Conservation (phyloP, 2,113 vertebrate genomes). For the Oophaga pumilio region DNA sequence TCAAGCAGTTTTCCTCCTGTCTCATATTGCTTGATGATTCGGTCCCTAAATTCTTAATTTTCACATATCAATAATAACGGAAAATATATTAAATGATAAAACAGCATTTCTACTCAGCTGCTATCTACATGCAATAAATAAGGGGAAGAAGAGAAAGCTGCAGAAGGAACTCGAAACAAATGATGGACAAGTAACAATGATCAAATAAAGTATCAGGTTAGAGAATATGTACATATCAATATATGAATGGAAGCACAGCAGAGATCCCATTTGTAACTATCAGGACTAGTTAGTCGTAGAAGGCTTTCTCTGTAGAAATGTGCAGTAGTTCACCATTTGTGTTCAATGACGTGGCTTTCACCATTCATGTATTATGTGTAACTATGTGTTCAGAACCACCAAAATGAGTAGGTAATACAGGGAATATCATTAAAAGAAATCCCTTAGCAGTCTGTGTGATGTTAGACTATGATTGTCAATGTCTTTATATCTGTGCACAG, state of each 20-base stretch:
- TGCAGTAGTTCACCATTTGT: neutral
- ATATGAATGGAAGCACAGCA: neutral
- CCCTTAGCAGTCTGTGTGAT: neutral
- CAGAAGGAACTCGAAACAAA: neutral
- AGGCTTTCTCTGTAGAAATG: neutral
- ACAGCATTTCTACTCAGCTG: neutral
- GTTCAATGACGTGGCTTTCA: neutral
- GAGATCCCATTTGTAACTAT: neutral
- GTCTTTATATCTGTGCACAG: neutral
- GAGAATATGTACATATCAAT: neutral
- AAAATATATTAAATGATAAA: neutral
- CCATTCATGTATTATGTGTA: too few relatives aligned
- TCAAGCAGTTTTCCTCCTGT: too few relatives aligned
- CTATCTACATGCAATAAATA: conserved; percentile 48
- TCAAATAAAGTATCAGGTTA: neutral
- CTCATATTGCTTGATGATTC: too few relatives aligned
- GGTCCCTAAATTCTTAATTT: neutral
- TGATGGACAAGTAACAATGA: neutral
- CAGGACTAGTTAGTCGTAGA: neutral
- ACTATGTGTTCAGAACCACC: too few relatives aligned
- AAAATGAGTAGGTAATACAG: too few relatives aligned
- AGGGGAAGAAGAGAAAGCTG: neutral
- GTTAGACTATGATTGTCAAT: neutral
- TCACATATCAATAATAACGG: neutral
- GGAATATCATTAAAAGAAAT: neutral